phyloP scores from a whole-genome alignment of 2,797 vertebrate species.

The Clarias fuscus region DNA sequence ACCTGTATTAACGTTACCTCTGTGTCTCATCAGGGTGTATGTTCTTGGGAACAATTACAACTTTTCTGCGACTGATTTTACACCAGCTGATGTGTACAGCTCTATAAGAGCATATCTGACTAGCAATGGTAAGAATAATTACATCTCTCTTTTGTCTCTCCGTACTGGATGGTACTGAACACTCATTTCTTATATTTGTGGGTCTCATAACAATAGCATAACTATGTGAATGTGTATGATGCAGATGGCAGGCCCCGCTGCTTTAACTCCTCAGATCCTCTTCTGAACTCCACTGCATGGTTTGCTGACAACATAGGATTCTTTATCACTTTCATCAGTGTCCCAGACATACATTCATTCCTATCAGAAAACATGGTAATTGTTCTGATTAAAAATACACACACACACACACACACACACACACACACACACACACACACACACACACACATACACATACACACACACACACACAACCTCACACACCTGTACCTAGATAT shows the following conservation, averaged over 20 bases:
- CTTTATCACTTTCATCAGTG: conserved; percentile 65
- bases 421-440: neutral
- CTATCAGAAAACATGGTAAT: conserved; percentile 57
- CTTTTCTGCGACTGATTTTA: conserved; percentile 64
- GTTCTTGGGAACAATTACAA: conserved; percentile 64
- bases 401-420: neutral
- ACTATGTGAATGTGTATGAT: neutral
- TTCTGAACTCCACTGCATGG: conserved; percentile 70
- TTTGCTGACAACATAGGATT: conserved; percentile 64
- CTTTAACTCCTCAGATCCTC: conserved; percentile 60
- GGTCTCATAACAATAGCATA: neutral
- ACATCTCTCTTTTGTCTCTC: neutral
- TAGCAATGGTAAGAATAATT: conserved; percentile 51
- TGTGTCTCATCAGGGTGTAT: conserved; percentile 55
- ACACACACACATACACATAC: too few species aligned
- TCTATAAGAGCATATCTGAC: conserved; percentile 64
- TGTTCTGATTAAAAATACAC: neutral
- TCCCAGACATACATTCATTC: conserved; percentile 46
- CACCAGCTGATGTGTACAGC: conserved; percentile 59
- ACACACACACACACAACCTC: too few species aligned
- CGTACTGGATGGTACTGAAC: neutral
- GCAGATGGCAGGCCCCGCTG: conserved; percentile 64
- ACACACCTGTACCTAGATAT: too few species aligned
- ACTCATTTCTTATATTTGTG: neutral
- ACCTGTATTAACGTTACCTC: neutral